Conservation (phyloP, 2,113 vertebrate genomes). For the Sphaerodactylus townsendi region DNA sequence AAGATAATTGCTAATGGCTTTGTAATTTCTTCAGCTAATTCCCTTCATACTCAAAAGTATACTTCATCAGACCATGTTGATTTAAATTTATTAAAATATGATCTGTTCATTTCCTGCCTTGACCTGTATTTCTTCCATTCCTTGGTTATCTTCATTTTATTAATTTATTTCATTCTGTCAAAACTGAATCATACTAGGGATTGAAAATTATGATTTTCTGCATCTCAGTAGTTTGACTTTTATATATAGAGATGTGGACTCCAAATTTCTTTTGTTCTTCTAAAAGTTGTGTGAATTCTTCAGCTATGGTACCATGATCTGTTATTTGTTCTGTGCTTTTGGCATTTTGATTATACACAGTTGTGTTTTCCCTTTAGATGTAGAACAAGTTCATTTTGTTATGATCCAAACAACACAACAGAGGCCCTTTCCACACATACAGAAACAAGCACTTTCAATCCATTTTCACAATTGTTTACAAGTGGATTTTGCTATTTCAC, state of each 20-base stretch:
- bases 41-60: conserved; percentile 12
- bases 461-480: too few relatives aligned
- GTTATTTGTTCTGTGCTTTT: neutral
- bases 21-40: conserved; percentile 32
- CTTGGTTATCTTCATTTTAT: conserved; percentile 13
- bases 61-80: conserved; percentile 27
- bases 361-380: neutral
- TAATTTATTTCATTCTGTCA: conserved; percentile 1
- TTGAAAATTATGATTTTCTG: neutral
- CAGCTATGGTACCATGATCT: neutral
- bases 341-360: neutral
- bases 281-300: neutral
- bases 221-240: neutral
- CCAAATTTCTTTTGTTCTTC: conserved; percentile 1
- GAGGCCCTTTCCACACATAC: too few relatives aligned
- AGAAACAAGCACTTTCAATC: too few relatives aligned
- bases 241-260: neutral
- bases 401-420: neutral
- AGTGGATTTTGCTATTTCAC: too few relatives aligned
- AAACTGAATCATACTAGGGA: neutral
- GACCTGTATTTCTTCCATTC: conserved; percentile 12
- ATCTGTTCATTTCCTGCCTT: conserved; percentile 23
- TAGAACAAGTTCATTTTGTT: neutral
- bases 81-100: conserved; percentile 39
- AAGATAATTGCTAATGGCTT: conserved; percentile 28